Percentiles rank a stretch among this genome's conserved stretches.
Conservation (phyloP, 2,113 vertebrate genomes). For the Brachyistius frenatus region DNA sequence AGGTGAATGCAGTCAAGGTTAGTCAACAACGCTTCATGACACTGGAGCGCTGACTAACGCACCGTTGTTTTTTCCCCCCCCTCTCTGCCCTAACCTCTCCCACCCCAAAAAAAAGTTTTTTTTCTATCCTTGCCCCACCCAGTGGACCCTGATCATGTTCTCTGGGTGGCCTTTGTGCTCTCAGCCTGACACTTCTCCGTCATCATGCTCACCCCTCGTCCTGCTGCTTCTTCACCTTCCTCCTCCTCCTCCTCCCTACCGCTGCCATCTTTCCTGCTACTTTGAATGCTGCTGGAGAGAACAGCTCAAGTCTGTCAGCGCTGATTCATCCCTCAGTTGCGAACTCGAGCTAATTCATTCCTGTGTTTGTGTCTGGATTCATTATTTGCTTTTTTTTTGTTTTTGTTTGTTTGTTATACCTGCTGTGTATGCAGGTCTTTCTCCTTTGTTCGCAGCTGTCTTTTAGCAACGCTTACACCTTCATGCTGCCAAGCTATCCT, state of each 20-base stretch:
- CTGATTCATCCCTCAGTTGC: constrained; percentile 42
- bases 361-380: constrained; percentile 30
- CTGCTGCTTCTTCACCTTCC: constrained; percentile 6
- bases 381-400: constrained; percentile 10
- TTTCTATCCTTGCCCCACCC: constrained; percentile 31
- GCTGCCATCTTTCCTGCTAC: constrained; percentile 28
- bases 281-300: constrained; percentile 10
- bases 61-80: constrained; percentile 16
- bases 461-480: constrained; percentile 4
- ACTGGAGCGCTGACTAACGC: constrained; percentile 56
- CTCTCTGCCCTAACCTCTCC: constrained; percentile 33
- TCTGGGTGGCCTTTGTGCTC: constrained; percentile 35
- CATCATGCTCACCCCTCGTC: constrained; percentile 32
- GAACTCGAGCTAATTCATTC: constrained; percentile 36
- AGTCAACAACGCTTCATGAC: constrained; percentile 73
- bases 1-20: constrained; percentile 83
- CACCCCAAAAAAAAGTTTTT: constrained; percentile 5
- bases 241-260: background rate
- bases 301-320: constrained; percentile 29
- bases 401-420: background rate
- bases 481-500: background rate
- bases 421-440: background rate
- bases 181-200: constrained; percentile 28
- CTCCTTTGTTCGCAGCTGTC: constrained; percentile 9
- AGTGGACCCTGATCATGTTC: constrained; percentile 42